Evolutionary conservation across 1,140 invertebrate species (phyloP).

Genomic region (Micrasema longulum): DNA sequence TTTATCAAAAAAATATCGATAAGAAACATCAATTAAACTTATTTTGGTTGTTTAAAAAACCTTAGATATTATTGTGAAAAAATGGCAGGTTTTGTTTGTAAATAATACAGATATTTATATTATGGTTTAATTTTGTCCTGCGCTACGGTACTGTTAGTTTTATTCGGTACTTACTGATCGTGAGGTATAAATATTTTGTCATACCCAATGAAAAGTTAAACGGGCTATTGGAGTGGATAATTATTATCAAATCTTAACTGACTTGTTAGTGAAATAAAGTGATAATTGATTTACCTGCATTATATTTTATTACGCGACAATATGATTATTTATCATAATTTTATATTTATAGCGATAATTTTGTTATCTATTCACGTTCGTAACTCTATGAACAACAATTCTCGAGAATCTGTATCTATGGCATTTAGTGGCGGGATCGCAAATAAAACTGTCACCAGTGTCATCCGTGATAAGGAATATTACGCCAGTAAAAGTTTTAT

Average conservation of each 20-base stretch:
- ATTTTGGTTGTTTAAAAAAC: not conserved
- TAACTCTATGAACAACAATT: slow-evolving; percentile 17
- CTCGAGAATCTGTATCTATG: slow-evolving; percentile 18
- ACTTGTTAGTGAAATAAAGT: not conserved
- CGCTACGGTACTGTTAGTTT: slow-evolving; percentile 25
- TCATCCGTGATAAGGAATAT: slow-evolving; percentile 25
- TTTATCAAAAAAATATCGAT: too few species aligned
- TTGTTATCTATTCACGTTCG: slow-evolving; percentile 17
- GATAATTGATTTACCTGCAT: not conserved
- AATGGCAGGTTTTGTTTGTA: not conserved
- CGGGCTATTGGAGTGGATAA: not conserved
- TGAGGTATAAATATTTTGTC: slow-evolving; percentile 36
- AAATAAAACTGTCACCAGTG: slow-evolving; percentile 34
- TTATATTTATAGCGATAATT: slow-evolving; percentile 28
- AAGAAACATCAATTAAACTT: not conserved
- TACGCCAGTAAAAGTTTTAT: not conserved
- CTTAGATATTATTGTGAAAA: not conserved
- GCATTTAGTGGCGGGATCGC: slow-evolving; percentile 22
- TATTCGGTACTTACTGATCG: slow-evolving; percentile 10
- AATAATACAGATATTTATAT: not conserved
- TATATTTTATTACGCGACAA: not conserved
- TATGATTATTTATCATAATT: slow-evolving; percentile 5
- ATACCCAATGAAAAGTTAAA: slow-evolving; percentile 3
- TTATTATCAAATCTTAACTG: not conserved
- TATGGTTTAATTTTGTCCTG: not conserved